A percentile compares a stretch with the other conserved stretches of the same genome.
Conservation (phyloP, 2,797 vertebrate species). For the Adelosebastes latens region DNA sequence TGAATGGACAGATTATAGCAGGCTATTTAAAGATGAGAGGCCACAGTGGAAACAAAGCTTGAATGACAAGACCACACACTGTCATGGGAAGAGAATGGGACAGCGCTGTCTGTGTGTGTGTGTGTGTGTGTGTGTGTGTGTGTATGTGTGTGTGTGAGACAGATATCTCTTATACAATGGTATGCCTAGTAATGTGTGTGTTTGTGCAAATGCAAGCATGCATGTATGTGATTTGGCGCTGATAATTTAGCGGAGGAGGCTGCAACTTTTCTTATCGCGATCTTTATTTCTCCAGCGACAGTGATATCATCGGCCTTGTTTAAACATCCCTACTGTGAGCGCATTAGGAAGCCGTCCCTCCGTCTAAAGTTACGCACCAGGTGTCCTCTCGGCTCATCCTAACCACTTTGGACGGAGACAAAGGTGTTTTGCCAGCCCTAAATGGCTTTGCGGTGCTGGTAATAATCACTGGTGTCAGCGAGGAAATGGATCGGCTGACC, state of each 20-base stretch:
- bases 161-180: not conserved
- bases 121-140: slow-evolving; percentile 18
- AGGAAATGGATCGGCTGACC: slow-evolving; percentile 47
- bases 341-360: slow-evolving; percentile 2
- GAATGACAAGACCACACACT: slow-evolving; percentile 74
- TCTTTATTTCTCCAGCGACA: slow-evolving; percentile 32
- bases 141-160: not conserved
- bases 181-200: not conserved
- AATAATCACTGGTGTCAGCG: slow-evolving; percentile 54
- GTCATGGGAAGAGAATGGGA: slow-evolving; percentile 23
- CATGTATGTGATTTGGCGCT: slow-evolving; percentile 48
- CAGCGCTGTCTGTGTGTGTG: not conserved
- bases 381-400: slow-evolving; percentile 42
- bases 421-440: slow-evolving; percentile 26
- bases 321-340: slow-evolving; percentile 41
- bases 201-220: slow-evolving; percentile 24
- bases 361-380: slow-evolving; percentile 33
- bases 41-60: slow-evolving; percentile 61
- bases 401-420: slow-evolving; percentile 29
- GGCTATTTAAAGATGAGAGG: slow-evolving; percentile 71
- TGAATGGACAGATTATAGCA: slow-evolving; percentile 59
- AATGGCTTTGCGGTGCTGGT: slow-evolving; percentile 29
- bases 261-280: slow-evolving; percentile 23
- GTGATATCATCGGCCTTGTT: slow-evolving; percentile 47
- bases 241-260: slow-evolving; percentile 39